phyloP scores from a whole-genome alignment of 2,797 vertebrate genomes.

The Cynopterus sphinx region DNA sequence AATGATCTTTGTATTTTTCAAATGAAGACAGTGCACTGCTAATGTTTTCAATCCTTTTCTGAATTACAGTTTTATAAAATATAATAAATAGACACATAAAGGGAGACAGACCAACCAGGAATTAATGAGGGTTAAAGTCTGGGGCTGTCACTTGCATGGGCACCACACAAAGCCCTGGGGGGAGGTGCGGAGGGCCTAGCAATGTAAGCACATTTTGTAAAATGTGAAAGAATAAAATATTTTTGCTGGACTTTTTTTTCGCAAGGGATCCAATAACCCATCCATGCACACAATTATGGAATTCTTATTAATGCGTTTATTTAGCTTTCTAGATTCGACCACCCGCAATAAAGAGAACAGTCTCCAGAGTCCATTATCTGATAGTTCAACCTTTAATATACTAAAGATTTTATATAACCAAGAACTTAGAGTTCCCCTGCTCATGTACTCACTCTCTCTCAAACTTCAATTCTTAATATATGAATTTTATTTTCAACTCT shows the following conservation, averaged over 20 bases:
- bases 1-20: not conserved
- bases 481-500: constrained; percentile 12
- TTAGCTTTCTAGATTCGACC: not conserved
- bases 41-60: constrained; percentile 7
- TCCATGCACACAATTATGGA: not conserved
- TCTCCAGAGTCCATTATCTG: not conserved
- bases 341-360: not conserved
- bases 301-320: not conserved
- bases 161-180: not conserved
- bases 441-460: not conserved
- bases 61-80: not conserved
- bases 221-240: not conserved
- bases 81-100: not conserved
- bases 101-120: not conserved
- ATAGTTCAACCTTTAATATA: not conserved
- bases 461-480: not conserved
- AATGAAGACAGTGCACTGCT: not conserved
- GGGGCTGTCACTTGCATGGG: not conserved
- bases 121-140: not conserved
- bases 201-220: not conserved
- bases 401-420: not conserved
- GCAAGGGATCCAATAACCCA: not conserved
- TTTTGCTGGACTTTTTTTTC: not conserved
- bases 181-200: not conserved
- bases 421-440: not conserved